A percentile compares a stretch with the other conserved stretches of the same genome.
Evolutionary conservation across 2,888 invertebrate species (phyloP).

Genomic region (Aplocera efformata): DNA sequence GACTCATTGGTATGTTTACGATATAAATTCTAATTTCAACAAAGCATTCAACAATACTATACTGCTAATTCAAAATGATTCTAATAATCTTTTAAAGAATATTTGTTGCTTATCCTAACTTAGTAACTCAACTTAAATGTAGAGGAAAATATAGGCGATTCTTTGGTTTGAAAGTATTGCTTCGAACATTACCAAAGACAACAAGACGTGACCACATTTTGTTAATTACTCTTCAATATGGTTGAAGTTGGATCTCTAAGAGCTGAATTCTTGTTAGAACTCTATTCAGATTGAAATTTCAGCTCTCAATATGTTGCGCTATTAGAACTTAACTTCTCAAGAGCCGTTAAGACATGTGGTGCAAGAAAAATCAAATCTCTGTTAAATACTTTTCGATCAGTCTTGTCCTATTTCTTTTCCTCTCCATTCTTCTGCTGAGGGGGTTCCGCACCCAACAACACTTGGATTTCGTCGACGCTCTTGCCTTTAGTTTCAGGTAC

Average conservation of each 20-base stretch:
- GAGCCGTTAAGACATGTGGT: conserved; percentile 11
- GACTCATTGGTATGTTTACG: too few relatives aligned
- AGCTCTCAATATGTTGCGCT: background rate
- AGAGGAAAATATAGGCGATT: conserved; percentile 34
- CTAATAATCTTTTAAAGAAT: conserved; percentile 13
- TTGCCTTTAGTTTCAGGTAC: conserved; percentile 87
- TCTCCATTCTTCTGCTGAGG: conserved; percentile 37
- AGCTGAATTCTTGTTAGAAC: background rate
- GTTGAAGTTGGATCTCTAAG: background rate
- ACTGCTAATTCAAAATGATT: too few relatives aligned
- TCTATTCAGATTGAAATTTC: background rate
- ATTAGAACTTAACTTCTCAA: conserved; percentile 6
- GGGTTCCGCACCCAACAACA: conserved; percentile 64
- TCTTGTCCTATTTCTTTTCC: conserved; percentile 60
- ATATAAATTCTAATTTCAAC: too few relatives aligned
- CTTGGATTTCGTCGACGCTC: conserved; percentile 84
- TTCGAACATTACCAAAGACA: conserved; percentile 40
- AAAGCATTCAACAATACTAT: too few relatives aligned
- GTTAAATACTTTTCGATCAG: conserved; percentile 54
- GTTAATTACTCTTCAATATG: conserved; percentile 14
- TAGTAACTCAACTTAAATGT: conserved; percentile 16
- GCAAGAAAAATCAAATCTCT: conserved; percentile 27
- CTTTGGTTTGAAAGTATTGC: conserved; percentile 60
- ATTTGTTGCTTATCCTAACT: conserved; percentile 17
- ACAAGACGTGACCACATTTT: conserved; percentile 23